Evolutionary conservation across 2,888 invertebrate species (phyloP).

Genomic region (Eilema caniola): DNA sequence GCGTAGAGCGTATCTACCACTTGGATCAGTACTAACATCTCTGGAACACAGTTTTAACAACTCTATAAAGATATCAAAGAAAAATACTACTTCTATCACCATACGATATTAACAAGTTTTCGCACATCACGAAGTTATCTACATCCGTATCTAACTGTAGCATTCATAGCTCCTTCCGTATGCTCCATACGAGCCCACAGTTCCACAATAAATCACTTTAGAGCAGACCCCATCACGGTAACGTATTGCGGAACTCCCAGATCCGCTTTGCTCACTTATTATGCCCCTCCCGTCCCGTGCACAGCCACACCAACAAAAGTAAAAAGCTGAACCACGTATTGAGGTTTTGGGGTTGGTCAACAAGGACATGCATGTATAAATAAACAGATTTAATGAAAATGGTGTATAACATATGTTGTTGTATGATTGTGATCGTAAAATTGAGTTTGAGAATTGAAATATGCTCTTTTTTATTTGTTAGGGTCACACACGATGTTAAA

Average conservation of each 20-base stretch:
- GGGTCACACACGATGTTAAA: not conserved
- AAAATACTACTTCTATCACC: no score
- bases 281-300: slow-evolving; percentile 36
- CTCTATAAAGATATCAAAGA: no score
- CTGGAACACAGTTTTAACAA: no score
- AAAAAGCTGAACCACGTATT: slow-evolving; percentile 47
- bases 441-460: slow-evolving; percentile 4
- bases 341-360: slow-evolving; percentile 57
- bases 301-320: slow-evolving; percentile 32
- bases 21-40: no score
- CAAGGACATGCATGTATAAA: slow-evolving; percentile 45
- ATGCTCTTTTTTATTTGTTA: not conserved
- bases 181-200: not conserved
- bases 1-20: no score
- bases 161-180: not conserved
- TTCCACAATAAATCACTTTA: slow-evolving; percentile 38
- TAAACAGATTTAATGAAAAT: slow-evolving; percentile 26
- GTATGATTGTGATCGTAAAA: slow-evolving; percentile 14
- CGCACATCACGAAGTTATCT: not conserved
- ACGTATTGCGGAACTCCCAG: slow-evolving; percentile 26
- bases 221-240: slow-evolving; percentile 35
- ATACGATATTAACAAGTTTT: no score
- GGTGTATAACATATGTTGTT: slow-evolving; percentile 39
- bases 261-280: slow-evolving; percentile 29
- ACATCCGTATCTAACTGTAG: no score